These are phyloP conservation scores for Pollicipes pollicipes DNA, from an alignment of 1,140 invertebrate genomes.

Conservation along the genomic window DNA sequence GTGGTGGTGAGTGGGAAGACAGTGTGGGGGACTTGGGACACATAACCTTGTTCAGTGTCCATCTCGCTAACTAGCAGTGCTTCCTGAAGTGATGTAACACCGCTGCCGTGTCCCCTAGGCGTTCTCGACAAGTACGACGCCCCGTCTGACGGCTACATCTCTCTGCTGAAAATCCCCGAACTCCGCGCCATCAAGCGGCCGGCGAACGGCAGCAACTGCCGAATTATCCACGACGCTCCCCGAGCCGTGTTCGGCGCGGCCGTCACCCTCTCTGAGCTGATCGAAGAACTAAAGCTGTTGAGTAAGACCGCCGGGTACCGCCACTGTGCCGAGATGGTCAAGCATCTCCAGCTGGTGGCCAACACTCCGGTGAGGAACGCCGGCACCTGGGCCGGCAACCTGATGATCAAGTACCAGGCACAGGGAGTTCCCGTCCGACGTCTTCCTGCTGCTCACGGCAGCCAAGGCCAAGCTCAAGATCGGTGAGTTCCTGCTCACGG, in stretches of 20 bases:
- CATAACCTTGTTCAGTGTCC: too few species aligned
- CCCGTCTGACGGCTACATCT: conserved; percentile 26
- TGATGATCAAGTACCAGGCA: conserved; percentile 51
- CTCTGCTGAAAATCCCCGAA: conserved; percentile 24
- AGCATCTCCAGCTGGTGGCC: conserved; percentile 22
- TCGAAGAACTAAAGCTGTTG: conserved; percentile 16
- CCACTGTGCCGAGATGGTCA: conserved; percentile 20
- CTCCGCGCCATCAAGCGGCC: conserved; percentile 14
- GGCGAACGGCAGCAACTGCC: neutral
- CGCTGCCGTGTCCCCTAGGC: too few species aligned
- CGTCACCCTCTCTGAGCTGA: conserved; percentile 17
- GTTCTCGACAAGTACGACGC: conserved; percentile 26
- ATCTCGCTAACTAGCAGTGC: too few species aligned
- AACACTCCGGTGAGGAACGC: conserved; percentile 24
- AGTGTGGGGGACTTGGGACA: too few species aligned
- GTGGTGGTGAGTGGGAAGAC: too few species aligned
- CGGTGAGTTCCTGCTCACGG: neutral
- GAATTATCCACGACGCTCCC: neutral
- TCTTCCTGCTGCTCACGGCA: conserved; percentile 53
- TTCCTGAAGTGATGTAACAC: too few species aligned
- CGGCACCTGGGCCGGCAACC: conserved; percentile 41
- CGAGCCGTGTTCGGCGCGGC: conserved; percentile 17
- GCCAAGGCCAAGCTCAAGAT: conserved; percentile 37
- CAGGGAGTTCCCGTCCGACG: conserved; percentile 50
- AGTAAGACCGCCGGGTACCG: conserved; percentile 17